Evolutionary conservation across 2,888 invertebrate species (phyloP).

Genomic region (Eurytoma californica): DNA sequence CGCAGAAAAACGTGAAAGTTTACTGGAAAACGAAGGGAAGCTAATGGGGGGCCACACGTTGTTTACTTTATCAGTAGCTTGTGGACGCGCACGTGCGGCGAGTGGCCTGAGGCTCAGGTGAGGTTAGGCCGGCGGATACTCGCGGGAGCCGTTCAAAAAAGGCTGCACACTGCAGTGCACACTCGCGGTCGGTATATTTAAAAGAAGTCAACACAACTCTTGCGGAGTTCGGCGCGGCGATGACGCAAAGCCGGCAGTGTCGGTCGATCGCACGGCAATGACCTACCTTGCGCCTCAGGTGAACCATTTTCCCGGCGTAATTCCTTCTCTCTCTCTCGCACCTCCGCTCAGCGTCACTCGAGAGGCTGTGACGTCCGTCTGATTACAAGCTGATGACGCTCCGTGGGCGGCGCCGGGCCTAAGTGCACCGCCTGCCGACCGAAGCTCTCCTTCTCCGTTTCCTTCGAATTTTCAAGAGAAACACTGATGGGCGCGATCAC

Average conservation of each 20-base stretch:
- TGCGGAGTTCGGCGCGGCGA: no score
- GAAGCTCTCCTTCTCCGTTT: not conserved
- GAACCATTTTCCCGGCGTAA: constrained; percentile 64
- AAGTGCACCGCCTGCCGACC: not conserved
- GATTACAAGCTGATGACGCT: no score
- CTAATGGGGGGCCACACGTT: not conserved
- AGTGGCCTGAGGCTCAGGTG: constrained; percentile 16
- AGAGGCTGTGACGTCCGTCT: not conserved
- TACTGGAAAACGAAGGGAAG: no score
- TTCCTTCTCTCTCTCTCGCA: not conserved
- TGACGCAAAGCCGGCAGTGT: no score
- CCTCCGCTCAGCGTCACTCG: constrained; percentile 30
- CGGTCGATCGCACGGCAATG: not conserved
- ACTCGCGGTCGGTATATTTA: no score
- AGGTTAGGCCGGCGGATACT: constrained; percentile 32
- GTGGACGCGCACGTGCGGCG: constrained; percentile 7
- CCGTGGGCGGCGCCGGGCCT: no score
- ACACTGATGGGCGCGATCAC: constrained; percentile 20
- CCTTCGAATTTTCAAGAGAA: not conserved
- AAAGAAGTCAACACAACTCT: no score
- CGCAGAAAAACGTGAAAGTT: not conserved
- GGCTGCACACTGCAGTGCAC: not conserved
- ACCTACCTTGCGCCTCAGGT: constrained; percentile 67
- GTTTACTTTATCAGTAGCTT: not conserved
- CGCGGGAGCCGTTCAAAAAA: constrained; percentile 33